phyloP scores from a whole-genome alignment of 1,140 invertebrate species.

The Drosophila seguyi region DNA sequence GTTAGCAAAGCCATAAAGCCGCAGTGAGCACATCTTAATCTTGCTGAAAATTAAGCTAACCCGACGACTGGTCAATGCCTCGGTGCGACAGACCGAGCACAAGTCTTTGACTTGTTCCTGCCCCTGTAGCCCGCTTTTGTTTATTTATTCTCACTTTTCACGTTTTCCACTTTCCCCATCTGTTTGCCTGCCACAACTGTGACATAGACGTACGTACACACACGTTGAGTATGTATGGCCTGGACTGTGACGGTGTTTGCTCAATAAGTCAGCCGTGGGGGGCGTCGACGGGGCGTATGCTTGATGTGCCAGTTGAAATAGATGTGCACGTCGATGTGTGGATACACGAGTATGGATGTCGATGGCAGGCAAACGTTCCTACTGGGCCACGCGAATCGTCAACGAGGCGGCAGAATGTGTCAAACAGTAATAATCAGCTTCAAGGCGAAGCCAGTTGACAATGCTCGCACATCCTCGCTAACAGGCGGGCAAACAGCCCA shows the following conservation, averaged over 20 bases:
- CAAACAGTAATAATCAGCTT: conserved; percentile 77
- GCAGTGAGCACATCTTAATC: conserved; percentile 25
- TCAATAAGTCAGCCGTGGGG: conserved; percentile 32
- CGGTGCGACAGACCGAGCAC: conserved; percentile 16
- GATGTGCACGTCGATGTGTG: conserved; percentile 23
- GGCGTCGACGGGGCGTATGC: conserved; percentile 60
- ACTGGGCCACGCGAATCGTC: conserved; percentile 23
- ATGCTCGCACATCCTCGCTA: conserved; percentile 27
- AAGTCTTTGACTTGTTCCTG: conserved; percentile 32
- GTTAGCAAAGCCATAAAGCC: neutral
- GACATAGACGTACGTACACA: conserved; percentile 38
- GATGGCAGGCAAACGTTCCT: neutral
- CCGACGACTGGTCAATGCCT: conserved; percentile 28
- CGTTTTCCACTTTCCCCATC: conserved; percentile 63
- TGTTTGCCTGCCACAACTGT: conserved; percentile 23
- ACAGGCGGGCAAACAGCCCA: conserved; percentile 9
- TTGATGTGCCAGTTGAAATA: conserved; percentile 51
- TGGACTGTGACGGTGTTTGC: conserved; percentile 22
- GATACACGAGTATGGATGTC: conserved; percentile 8
- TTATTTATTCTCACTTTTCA: conserved; percentile 59
- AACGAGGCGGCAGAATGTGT: conserved; percentile 67
- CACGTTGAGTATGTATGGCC: conserved; percentile 19
- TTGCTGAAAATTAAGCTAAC: conserved; percentile 29
- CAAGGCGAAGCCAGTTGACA: conserved; percentile 66
- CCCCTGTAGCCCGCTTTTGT: conserved; percentile 12